phyloP scores from a whole-genome alignment of 2,113 vertebrate species.

The Lepus europaeus region DNA sequence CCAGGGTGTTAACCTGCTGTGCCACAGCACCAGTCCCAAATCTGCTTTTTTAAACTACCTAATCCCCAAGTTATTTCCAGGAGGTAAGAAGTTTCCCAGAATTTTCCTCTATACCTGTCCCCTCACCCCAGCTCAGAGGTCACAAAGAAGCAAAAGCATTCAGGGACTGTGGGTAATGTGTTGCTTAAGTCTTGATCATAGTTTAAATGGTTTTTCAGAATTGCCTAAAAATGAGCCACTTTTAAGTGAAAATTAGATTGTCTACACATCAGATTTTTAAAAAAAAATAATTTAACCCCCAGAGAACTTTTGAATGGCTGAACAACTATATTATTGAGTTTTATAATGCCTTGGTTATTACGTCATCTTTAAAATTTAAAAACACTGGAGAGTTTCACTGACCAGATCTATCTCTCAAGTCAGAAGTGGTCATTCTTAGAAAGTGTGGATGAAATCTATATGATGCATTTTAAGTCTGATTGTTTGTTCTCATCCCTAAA shows the following conservation, averaged over 20 bases:
- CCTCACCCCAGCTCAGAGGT: slow-evolving; percentile 24
- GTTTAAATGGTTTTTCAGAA: slow-evolving; percentile 49
- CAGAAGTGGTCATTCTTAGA: neutral
- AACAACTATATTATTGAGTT: slow-evolving; percentile 54
- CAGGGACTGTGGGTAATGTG: neutral
- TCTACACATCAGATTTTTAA: slow-evolving; percentile 39
- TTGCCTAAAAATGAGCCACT: slow-evolving; percentile 62
- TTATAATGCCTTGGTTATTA: slow-evolving; percentile 54
- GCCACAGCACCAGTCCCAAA: no score
- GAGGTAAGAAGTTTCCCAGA: neutral
- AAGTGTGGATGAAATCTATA: neutral
- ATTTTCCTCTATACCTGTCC: neutral
- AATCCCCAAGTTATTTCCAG: neutral
- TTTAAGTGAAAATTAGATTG: slow-evolving; percentile 66
- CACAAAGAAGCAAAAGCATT: slow-evolving; percentile 3
- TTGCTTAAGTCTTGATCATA: slow-evolving; percentile 54
- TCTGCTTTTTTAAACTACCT: neutral
- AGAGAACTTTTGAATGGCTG: slow-evolving; percentile 60
- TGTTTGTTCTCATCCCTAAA: neutral
- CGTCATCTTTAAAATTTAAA: slow-evolving; percentile 59
- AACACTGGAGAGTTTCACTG: neutral
- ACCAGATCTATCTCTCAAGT: neutral
- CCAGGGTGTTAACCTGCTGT: neutral
- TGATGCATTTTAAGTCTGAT: neutral
- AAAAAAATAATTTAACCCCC: slow-evolving; percentile 59